Conservation (phyloP, 2,113 vertebrate genomes). For the Delphinus delphis region DNA sequence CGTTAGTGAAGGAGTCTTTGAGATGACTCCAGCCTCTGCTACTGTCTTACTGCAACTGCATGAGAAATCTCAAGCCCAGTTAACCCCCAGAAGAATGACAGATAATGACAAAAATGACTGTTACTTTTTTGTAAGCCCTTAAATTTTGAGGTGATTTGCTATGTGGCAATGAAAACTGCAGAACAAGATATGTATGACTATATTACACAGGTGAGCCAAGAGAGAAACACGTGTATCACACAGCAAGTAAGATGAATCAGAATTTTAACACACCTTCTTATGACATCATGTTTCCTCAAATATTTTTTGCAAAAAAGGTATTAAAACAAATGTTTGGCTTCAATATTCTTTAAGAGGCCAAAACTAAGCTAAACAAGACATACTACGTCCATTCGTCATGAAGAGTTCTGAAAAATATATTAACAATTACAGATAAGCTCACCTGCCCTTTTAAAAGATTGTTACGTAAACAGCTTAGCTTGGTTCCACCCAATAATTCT, state of each 20-base stretch:
- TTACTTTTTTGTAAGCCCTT: not conserved
- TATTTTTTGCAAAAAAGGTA: not conserved
- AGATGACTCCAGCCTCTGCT: not conserved
- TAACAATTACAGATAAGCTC: conserved; percentile 10
- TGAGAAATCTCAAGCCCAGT: not conserved
- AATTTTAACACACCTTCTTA: not conserved
- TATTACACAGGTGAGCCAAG: not conserved
- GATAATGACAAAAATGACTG: not conserved
- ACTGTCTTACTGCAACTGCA: not conserved
- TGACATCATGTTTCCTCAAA: not conserved
- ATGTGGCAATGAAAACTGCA: not conserved
- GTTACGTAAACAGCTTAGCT: not conserved
- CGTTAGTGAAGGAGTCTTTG: not conserved
- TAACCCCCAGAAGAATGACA: not conserved
- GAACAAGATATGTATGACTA: not conserved
- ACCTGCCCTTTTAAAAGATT: conserved; percentile 27
- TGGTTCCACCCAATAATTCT: not conserved
- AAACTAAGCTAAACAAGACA: not conserved
- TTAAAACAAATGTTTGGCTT: not conserved
- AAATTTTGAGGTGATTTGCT: not conserved
- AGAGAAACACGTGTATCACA: not conserved
- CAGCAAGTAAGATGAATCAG: not conserved
- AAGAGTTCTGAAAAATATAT: not conserved
- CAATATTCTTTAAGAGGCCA: not conserved
- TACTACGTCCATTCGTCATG: not conserved